A percentile compares a stretch with the other conserved stretches of the same genome.
phyloP scores from a whole-genome alignment of 2,113 vertebrate genomes.

The Thomomys bottae region DNA sequence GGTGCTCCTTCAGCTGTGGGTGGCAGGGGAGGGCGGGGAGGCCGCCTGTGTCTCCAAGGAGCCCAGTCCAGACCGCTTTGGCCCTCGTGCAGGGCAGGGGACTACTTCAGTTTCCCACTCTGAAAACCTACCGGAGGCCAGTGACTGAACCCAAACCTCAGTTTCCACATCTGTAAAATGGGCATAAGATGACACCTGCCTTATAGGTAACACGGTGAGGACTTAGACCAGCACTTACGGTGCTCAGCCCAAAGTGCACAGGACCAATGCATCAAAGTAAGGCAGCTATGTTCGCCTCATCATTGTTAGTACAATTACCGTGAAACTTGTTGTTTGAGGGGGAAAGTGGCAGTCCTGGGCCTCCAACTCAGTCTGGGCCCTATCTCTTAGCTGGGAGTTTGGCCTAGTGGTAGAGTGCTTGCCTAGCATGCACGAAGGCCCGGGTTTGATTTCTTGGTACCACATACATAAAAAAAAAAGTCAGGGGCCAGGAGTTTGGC shows the following conservation, averaged over 20 bases:
- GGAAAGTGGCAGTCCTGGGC: no score
- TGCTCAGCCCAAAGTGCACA: background rate
- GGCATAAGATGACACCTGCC: background rate
- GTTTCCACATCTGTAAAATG: constrained; percentile 33
- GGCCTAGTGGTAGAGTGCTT: no score
- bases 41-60: background rate
- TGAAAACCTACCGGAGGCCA: background rate
- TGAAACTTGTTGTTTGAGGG: no score
- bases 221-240: background rate
- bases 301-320: no score
- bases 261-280: no score
- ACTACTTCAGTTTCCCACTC: background rate
- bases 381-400: no score
- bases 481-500: no score
- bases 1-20: constrained; percentile 93
- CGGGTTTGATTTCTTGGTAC: no score
- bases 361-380: no score
- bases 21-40: background rate
- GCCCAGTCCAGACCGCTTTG: background rate
- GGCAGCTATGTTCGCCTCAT: no score
- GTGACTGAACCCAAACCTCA: background rate
- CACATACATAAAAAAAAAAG: no score
- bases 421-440: no score
- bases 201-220: background rate
- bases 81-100: background rate